Base-by-base conservation (phyloP, 1,140 invertebrate species). In the Paraescarpia echinospica region DNA sequence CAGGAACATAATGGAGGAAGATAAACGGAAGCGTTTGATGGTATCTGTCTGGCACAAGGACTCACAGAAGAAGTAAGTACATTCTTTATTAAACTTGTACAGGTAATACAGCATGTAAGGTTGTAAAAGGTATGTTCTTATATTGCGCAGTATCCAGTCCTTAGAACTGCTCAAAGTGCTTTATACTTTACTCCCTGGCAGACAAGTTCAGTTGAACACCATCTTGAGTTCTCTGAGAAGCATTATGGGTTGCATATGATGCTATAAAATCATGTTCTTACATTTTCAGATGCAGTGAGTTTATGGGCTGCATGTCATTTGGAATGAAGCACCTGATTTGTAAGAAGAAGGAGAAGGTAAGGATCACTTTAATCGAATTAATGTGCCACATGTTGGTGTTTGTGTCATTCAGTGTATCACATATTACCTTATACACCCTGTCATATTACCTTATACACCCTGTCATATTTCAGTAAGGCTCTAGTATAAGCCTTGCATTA, bases 261-360 rank as follows among this genome's bases (percentile, higher is more conserved):
- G 59, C 22, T 77, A 77, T 77, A 77, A 77, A 77, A 77, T 77
- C 59, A 77, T 77, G 59, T 6, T 77, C 12, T 77, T 77, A 97
- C 96, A 31, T 77, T 77, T 77, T 31, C 59, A 77, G 59, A 27
- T 97, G 97, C 94, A 98, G 97, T 96, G 97, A 98, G 96, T 98
- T 98, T 95, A 96, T 98, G 95, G 98, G 98, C 96, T 98, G 97
- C 95, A 97, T 97, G 96, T 97, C 97, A 94, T 97, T 98, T 96
- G 97, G 97, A 93, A 96, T 98, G 93, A 97, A 97, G 95, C 97
- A 97, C 97, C 97, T 97, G 89, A 96, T 97, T 96, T 96, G 97
- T 93, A 96, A 97, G 96, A 96, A 97, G 33, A 34, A 92, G 27
- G 33, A 89, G 59, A 51, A 92, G 5, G 51, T 48, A 92, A 92